Evolutionary conservation across 2,888 invertebrate genomes (phyloP), one percentile per base, ranked within the genome.

Genomic region (Silvanus unidentatus): DNA sequence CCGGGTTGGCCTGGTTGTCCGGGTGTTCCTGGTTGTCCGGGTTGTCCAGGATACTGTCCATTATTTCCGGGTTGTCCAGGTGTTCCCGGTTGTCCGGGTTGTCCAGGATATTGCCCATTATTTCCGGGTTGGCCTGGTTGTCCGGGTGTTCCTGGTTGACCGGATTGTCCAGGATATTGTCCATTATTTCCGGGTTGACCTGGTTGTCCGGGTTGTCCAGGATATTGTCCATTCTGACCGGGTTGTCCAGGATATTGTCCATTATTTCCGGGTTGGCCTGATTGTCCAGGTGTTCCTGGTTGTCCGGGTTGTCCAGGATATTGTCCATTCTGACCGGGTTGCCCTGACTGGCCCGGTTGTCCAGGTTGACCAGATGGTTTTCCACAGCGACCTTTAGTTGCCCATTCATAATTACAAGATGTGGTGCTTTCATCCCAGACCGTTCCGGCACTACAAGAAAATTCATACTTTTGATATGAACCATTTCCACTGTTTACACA

Each of bases 401-500:
- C 77, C 75, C 79, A 79, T 28, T 78, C 77, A 65, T 88, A 79
- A 67, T 88, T 87, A 66, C 89, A 89, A 39, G 81, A 77, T 62
- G 79, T 73, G 44, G 80, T 70, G 41, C 75, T 71, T 44, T 79
- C 76, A 70, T 87, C 86, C 88, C 88, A 89, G 16, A 84, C 81
- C 5, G 88, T 88, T 39, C 86, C 87, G 47, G 82, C 77, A 2
- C 81, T 83, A 66, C 89, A 89, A 12, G 73, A 72, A 65, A 85
- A 89, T 49, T 86, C 82, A 63, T 83, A 83, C 68, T 77, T 81
- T 38, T 71, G 79, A 57, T 73, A 84, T 1, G 74, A 74, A 47
- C 77, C 78, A 16, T 75, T 71, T 0, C 79, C 80, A 60, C 78
- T 75, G 46, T 75, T 73, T 15, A 87, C 85, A 68, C 88, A 88